These are phyloP conservation scores for Chlorodrepanis virens DNA, from an alignment of 2,113 vertebrate genomes.

Conservation along the genomic window DNA sequence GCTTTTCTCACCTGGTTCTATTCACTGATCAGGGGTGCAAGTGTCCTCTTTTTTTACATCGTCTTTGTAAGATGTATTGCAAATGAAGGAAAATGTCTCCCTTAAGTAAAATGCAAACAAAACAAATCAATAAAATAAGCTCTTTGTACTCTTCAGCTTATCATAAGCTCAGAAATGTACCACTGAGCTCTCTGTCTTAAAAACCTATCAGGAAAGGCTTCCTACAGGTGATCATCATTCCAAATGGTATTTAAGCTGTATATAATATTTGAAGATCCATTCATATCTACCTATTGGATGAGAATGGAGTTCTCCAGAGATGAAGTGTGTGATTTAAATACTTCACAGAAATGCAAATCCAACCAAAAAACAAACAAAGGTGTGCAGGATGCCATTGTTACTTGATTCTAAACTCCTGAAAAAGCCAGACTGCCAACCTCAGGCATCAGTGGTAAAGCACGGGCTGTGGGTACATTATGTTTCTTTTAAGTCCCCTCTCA, in stretches of 20 bases:
- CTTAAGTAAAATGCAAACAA: not conserved
- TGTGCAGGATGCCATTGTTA: not conserved
- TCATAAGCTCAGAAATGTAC: not conserved
- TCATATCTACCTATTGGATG: not conserved
- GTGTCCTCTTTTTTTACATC: not conserved
- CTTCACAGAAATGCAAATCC: not conserved
- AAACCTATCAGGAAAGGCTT: not conserved
- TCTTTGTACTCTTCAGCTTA: not conserved
- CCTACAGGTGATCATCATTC: not conserved
- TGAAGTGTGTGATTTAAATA: not conserved
- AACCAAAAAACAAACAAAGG: rapidly evolving
- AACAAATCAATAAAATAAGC: not conserved
- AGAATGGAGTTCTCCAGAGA: not conserved
- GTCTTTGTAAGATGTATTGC: not conserved
- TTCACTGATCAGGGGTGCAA: not conserved
- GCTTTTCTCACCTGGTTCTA: not conserved
- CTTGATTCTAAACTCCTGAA: not conserved
- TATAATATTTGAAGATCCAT: not conserved
- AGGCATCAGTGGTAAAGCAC: not conserved
- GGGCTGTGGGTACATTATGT: not conserved
- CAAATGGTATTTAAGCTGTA: not conserved
- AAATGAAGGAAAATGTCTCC: not conserved
- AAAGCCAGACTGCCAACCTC: not conserved
- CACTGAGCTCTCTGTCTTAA: not conserved
- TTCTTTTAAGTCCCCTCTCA: not conserved